Base-by-base conservation (phyloP, 2,888 invertebrate genomes). In the Merodon equestris region DNA sequence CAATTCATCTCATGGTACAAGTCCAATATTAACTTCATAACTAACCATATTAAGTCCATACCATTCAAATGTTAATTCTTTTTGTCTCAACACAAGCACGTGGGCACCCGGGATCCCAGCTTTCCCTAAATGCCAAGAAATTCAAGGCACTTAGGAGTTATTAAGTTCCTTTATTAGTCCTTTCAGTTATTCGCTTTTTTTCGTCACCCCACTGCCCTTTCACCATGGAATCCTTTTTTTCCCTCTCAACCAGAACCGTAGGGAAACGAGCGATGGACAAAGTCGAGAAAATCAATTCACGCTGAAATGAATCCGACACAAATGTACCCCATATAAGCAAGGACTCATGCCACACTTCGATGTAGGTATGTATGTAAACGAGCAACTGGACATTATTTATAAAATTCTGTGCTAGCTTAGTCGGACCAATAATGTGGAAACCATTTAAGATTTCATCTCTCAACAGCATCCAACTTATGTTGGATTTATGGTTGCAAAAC, bases 391-490 rank as follows among this genome's bases (percentile, higher is more conserved):
- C 44, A 40, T 54, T 72, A 72, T 72, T 72, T 63, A 58, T 57
- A n/a, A n/a, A n/a, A 64, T 72, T 45, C 19, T 45, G 12, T 63
- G 50, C 57, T 63, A 63, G 57, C 57, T 57, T 71, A 57, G 57
- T 64, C 57, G 50, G 56, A 56, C 70, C 71, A 71, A 71, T 63
- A 64, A 72, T 57, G 51, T 64, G 51, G 57, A 72, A 57, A 64
- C 57, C 51, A 64, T 57, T 72, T 57, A 64, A 64, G 63, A 64
- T 72, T 72, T 72, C 71, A 71, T 53, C 63, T 72, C 34, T 53
- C 71, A 63, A 72, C 57, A 51, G 51, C 63, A 57, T 51, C 44
- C 51, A 64, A 64, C 63, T 63, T 44, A 63, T 63, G 38, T 13
- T 38, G 36, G 63, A 72, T 72, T 57, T 57, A 72, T 57, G 71